Evolutionary conservation across 2,888 invertebrate genomes (phyloP), one percentile per base, ranked within the genome.

Genomic region (Digitonthophagus gazella): DNA sequence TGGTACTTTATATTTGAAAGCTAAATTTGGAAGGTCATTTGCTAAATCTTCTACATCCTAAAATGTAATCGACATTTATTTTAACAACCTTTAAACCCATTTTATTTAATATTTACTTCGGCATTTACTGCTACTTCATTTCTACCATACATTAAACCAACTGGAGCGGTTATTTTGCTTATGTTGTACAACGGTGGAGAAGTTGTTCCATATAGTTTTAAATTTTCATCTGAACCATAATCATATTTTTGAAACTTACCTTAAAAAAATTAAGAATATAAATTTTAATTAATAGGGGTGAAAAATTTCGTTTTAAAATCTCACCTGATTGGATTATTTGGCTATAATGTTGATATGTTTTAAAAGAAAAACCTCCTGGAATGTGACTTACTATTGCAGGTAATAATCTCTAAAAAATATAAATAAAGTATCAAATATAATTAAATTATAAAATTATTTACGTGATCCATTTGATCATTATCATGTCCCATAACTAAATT

Each of bases 261-360:
- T 58, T 18, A 54, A 65, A 65, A 55, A 3, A 2, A n/a, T 56
- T n/a, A 54, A 18, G 66, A 56, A 20, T 56, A 28, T 20, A 54
- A 18, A 18, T 15, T 5, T 6, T 44, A 55, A n/a, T 6, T 18
- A 22, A 2, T 18, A 20, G 5, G 6, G 15, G 19, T 64, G 14
- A 57, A 15, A 15, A 15, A 65, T 58, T 44, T 66, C 3, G 15
- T 63, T 58, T 66, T 11, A 28, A 1, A 58, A 58, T 19, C 15
- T 66, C 70, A 75, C 80, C 79, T 44, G 85, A 85, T 8, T 80
- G 76, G 14, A 89, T 85, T 16, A 88, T 84, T 81, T 94, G 93
- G 0, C 84, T 89, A 77, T 87, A 93, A 80, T 94, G 93, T 2
- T 88, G 82, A 3, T 93, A 79, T 79, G 93, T 91, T 75, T 87